These are phyloP conservation scores for Diphyllodes magnificus DNA, from an alignment of 2,113 vertebrate species.

Conservation along the genomic window DNA sequence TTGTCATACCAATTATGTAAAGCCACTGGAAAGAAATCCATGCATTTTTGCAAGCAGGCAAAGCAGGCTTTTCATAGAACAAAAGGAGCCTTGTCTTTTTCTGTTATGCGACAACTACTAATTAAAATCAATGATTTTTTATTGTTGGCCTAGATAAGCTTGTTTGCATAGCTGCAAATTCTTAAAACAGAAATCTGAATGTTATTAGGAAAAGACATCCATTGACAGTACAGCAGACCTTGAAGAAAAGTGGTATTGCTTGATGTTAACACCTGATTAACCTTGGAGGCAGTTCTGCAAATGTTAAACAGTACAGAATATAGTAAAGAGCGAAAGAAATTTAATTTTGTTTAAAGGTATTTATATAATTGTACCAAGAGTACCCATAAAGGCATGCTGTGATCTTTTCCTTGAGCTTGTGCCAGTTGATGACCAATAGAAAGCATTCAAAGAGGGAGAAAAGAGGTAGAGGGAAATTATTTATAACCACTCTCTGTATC, in stretches of 20 bases:
- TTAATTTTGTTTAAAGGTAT: conserved; percentile 55
- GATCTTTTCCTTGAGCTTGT: conserved; percentile 59
- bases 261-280: conserved; percentile 59
- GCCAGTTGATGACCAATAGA: conserved; percentile 56
- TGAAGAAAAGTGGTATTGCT: conserved; percentile 41
- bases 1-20: conserved; percentile 63
- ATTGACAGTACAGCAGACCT: conserved; percentile 28
- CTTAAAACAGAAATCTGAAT: conserved; percentile 61
- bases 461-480: background rate
- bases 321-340: conserved; percentile 37
- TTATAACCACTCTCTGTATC: conserved; percentile 46
- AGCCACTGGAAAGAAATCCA: conserved; percentile 58
- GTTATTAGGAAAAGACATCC: conserved; percentile 49
- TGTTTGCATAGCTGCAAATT: conserved; percentile 72
- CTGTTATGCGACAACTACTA: conserved; percentile 61
- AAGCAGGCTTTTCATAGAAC: conserved; percentile 50
- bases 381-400: conserved; percentile 30
- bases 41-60: conserved; percentile 44
- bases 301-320: conserved; percentile 53
- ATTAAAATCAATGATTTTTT: conserved; percentile 74
- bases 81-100: conserved; percentile 70
- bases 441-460: conserved; percentile 42
- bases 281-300: conserved; percentile 49
- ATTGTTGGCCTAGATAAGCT: conserved; percentile 66
- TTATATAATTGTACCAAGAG: conserved; percentile 63